Evolutionary conservation across 2,113 vertebrate species (phyloP), one percentile per base, ranked within the genome.

Genomic region (Gopherus evgoodei): DNA sequence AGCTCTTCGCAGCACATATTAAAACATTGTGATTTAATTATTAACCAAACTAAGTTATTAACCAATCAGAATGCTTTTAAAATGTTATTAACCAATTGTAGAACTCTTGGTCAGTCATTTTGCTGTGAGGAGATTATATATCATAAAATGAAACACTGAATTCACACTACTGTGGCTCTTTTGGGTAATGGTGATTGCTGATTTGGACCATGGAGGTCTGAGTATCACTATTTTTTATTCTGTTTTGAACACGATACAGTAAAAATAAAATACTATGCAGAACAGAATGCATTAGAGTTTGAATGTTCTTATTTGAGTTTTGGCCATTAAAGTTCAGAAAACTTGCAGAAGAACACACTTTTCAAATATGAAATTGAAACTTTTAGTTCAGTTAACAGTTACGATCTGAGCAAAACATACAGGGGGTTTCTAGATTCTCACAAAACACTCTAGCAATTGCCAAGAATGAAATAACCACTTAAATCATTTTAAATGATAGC

Each of bases 401-500:
- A 89, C 42, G 1, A n/a, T 53, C 81, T 91, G n/a, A 90, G 76
- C 7, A 89, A 56, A 85, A 42, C 59, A 53, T 13, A n/a, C 35
- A 54, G 42, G 8, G 47, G 54, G 17, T 84, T 2, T 14, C 4
- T 88, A 21, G 5, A 50, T 50, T 83, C 87, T 83, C 84, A 84
- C 57, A 25, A 35, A 81, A 4, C 3, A 91, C 1, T 0, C 12
- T 81, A 88, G 57, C 0, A 88, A 50, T 3, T 81, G 0, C 49
- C 21, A 59, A 69, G 44, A 3, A 52, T 85, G 21, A 17, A 62
- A 59, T 81, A 93, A 84, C 0, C 6, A 47, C 47, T 54, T 81
- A 75, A 65, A 84, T 86, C 53, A 27, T 79, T 91, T 95, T 89
- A 8, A 75, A 88, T 90, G 54, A 3, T 86, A 84, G 21, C 53